These are phyloP conservation scores for Xiphorhynchus erythropygius DNA, from an alignment of 2,797 vertebrate species.

Conservation along the genomic window DNA sequence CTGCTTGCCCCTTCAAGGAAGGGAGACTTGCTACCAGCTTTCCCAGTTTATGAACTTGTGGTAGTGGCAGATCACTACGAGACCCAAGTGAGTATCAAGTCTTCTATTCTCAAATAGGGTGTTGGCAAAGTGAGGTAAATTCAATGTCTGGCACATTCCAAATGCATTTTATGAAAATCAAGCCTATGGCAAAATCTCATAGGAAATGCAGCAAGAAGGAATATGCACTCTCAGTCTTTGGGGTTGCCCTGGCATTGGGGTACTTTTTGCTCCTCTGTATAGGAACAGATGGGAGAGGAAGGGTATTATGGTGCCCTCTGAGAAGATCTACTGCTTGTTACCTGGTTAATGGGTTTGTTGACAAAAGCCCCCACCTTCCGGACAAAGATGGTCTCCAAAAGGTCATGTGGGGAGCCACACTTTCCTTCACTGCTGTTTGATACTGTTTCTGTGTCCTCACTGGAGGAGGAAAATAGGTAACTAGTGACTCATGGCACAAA, in stretches of 20 bases:
- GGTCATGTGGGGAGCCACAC: slow-evolving; percentile 81
- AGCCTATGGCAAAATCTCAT: background rate
- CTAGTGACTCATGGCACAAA: background rate
- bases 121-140: background rate
- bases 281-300: background rate
- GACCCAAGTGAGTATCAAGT: background rate
- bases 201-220: background rate
- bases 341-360: slow-evolving; percentile 89
- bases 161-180: background rate
- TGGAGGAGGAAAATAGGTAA: slow-evolving; percentile 8
- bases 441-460: slow-evolving; percentile 84
- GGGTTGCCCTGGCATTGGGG: background rate
- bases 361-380: slow-evolving; percentile 97
- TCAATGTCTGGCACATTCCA: background rate
- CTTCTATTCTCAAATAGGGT: background rate
- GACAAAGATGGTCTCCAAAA: slow-evolving; percentile 87
- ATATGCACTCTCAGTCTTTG: background rate
- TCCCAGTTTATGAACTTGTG: background rate
- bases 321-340: slow-evolving; percentile 24
- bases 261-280: background rate
- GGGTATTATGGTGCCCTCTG: background rate
- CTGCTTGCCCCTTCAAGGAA: background rate
- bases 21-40: background rate
- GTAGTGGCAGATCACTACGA: background rate
- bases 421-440: slow-evolving; percentile 83